These are phyloP conservation scores for Brachyptera putata DNA, from an alignment of 2,888 invertebrate genomes.

Conservation along the genomic window DNA sequence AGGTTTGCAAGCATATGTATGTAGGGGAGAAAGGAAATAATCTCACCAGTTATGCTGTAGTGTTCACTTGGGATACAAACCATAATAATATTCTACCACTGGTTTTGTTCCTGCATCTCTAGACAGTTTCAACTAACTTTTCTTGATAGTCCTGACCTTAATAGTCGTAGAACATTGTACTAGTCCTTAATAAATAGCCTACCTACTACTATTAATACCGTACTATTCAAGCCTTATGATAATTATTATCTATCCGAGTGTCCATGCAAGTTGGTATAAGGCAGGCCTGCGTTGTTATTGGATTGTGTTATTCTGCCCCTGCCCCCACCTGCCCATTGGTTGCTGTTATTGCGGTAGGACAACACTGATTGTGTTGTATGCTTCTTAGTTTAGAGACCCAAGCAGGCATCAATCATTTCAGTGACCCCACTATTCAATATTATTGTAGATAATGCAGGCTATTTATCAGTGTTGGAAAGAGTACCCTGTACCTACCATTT, in stretches of 20 bases:
- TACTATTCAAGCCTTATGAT: slow-evolving; percentile 17
- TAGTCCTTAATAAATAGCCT: slow-evolving; percentile 22
- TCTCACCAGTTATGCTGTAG: slow-evolving; percentile 33
- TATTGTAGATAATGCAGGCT: slow-evolving; percentile 22
- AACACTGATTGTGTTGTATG: neutral
- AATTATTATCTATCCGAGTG: slow-evolving; percentile 1
- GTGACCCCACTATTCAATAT: slow-evolving; percentile 21
- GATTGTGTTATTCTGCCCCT: neutral
- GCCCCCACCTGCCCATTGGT: slow-evolving; percentile 1
- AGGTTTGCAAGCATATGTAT: slow-evolving; percentile 34
- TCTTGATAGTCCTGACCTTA: slow-evolving; percentile 16
- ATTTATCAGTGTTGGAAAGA: slow-evolving; percentile 20
- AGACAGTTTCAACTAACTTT: slow-evolving; percentile 19
- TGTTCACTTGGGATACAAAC: slow-evolving; percentile 34
- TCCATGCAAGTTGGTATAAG: neutral
- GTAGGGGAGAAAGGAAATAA: slow-evolving; percentile 28
- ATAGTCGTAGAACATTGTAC: slow-evolving; percentile 21
- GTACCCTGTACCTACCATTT: slow-evolving; percentile 2
- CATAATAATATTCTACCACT: slow-evolving; percentile 14
- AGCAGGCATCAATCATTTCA: neutral
- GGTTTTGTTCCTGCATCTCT: slow-evolving; percentile 24
- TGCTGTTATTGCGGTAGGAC: neutral
- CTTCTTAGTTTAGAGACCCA: neutral
- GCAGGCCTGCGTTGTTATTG: neutral
- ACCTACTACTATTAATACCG: slow-evolving; percentile 11